These are phyloP conservation scores for Knipowitschia caucasica DNA, from an alignment of 2,797 vertebrate genomes.

Conservation along the genomic window DNA sequence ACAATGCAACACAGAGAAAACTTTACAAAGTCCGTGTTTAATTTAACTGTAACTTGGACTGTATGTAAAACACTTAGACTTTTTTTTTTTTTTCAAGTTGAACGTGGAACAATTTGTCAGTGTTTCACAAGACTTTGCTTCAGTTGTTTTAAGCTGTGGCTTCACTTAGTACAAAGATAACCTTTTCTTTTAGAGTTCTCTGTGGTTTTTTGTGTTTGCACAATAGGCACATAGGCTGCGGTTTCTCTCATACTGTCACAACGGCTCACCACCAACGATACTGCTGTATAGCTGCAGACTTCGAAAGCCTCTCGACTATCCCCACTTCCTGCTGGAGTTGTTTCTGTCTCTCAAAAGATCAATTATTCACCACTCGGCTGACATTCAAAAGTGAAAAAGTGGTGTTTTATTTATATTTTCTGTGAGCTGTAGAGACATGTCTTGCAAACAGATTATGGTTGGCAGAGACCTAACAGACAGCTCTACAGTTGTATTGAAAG, in stretches of 20 bases:
- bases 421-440: conserved; percentile 18
- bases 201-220: conserved; percentile 53
- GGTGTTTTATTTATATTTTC: conserved; percentile 12
- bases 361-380: conserved; percentile 14
- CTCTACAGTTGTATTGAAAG: conserved; percentile 13
- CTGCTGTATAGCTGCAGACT: conserved; percentile 51
- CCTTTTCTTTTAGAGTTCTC: conserved; percentile 34
- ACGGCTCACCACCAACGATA: conserved; percentile 53
- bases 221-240: conserved; percentile 47
- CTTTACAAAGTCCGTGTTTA: no score
- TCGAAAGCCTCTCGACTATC: conserved; percentile 36
- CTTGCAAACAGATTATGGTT: conserved; percentile 33
- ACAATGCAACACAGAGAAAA: no score
- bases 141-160: conserved; percentile 44
- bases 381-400: conserved; percentile 18
- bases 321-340: conserved; percentile 42
- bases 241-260: conserved; percentile 59
- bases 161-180: conserved; percentile 39
- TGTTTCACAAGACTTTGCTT: conserved; percentile 26
- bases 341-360: conserved; percentile 22
- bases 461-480: conserved; percentile 38
- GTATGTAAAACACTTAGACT: not conserved
- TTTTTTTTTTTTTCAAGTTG: not conserved
- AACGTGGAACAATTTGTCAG: not conserved
- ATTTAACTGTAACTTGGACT: no score